phyloP scores from a whole-genome alignment of 2,888 invertebrate species.

The Mamestra brassicae region DNA sequence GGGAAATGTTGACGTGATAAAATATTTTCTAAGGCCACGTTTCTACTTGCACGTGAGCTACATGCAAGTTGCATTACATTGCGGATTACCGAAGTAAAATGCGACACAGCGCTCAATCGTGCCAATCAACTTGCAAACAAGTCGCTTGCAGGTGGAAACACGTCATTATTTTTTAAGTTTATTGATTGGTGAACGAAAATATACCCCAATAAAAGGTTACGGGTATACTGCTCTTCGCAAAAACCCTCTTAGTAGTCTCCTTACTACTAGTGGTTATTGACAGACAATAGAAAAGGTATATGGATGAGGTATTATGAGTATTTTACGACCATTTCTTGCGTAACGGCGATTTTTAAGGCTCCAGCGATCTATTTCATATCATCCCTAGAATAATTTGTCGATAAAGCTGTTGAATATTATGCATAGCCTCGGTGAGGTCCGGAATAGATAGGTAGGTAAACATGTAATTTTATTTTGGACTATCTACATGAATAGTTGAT shows the following conservation, averaged over 20 bases:
- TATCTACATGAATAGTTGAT: conserved; percentile 22
- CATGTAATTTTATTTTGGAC: conserved; percentile 25
- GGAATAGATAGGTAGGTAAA: conserved; percentile 25
- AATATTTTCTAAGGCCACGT: no score
- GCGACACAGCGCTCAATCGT: no score
- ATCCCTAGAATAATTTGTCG: conserved; percentile 59
- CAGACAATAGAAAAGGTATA: conserved; percentile 43
- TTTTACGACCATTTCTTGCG: conserved; percentile 39
- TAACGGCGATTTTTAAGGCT: conserved; percentile 24
- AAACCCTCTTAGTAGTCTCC: conserved; percentile 5
- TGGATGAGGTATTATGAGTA: conserved; percentile 42
- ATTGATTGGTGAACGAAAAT: background rate
- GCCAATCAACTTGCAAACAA: background rate
- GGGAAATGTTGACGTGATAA: no score
- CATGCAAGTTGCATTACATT: no score
- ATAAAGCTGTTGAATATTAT: conserved; percentile 61
- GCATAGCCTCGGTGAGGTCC: conserved; percentile 20
- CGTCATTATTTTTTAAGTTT: background rate
- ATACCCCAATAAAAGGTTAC: background rate
- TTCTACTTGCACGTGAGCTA: no score
- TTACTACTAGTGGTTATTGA: conserved; percentile 30
- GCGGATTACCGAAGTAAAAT: no score
- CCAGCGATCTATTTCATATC: conserved; percentile 45
- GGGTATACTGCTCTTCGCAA: background rate
- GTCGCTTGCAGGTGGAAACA: no score